These are phyloP conservation scores for Phoenicopterus ruber DNA, from an alignment of 2,113 vertebrate genomes.

Conservation along the genomic window DNA sequence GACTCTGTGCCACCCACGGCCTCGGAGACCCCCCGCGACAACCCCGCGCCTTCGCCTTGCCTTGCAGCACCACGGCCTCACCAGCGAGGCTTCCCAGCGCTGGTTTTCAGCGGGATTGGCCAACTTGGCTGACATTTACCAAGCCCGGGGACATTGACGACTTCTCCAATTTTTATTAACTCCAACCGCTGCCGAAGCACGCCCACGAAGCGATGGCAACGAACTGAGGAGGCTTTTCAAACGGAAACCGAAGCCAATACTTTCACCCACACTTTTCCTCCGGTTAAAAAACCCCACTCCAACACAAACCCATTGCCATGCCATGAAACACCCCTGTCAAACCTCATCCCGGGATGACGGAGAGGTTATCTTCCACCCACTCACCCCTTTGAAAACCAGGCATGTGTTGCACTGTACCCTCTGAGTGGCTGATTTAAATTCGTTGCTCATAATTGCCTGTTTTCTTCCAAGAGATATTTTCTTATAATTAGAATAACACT, in stretches of 20 bases:
- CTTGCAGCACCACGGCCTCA: background rate
- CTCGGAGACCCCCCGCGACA: background rate
- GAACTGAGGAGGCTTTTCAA: background rate
- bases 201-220: background rate
- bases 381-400: background rate
- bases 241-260: background rate
- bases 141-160: background rate
- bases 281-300: background rate
- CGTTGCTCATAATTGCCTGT: background rate
- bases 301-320: background rate
- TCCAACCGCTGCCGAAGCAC: background rate
- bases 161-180: background rate
- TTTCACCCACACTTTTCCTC: background rate
- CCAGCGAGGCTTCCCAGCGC: background rate
- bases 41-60: background rate
- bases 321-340: background rate
- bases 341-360: background rate
- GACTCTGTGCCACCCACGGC: background rate
- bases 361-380: background rate
- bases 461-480: slow-evolving; percentile 31
- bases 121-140: background rate
- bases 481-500: slow-evolving; percentile 33
- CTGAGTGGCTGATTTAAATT: background rate
- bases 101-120: background rate
- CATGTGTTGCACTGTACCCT: background rate